Evolutionary conservation across 2,888 invertebrate genomes (phyloP), one percentile per base, ranked within the genome.

Genomic region (Tetragnatha montana): DNA sequence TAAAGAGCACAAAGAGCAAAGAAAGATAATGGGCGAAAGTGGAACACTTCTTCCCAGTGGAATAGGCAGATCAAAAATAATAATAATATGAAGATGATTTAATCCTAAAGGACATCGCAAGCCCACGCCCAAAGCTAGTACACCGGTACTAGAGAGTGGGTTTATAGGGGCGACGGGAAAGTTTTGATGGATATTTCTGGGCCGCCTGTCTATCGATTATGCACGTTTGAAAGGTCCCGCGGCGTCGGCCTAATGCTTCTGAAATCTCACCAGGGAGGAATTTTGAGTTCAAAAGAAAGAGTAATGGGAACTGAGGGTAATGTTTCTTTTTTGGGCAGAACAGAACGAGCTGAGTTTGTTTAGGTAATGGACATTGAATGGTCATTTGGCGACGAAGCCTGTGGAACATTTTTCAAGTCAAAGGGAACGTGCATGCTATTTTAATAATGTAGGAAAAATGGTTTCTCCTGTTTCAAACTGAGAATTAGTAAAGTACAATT

Each of bases 51-150:
- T 22, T 74, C 82, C 82, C 74, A 6, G 14, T 19, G 74, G 82
- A 82, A 82, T 82, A 82, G 50, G 60, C 47, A 19, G 73, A 82
- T 74, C 50, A 17, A 71, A 82, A 74, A 71, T 35, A 35, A 35
- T 35, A 35, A 35, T 35, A 35, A 2, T 35, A 22, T 8, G 60
- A 60, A 82, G 82, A 82, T 71, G 70, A 81, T 49, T 22, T 50
- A 47, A 7, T 8, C 51, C 50, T 17, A 10, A 47, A 60, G 60
- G 51, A 51, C 78, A 51, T 51, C 78, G 60, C 51, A 50, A 83
- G 86, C 80, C 80, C 69, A 86, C 86, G 86, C 86, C 86, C 86
- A 86, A 80, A 86, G 79, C 85, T 79, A 79, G 78, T 79, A 86
- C 79, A 19, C 35, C 35, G 69, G 73, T 83, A 50, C 83, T 74